Evolutionary conservation across 2,888 invertebrate genomes (phyloP), one percentile per base, ranked within the genome.

Genomic region (Andrena haemorrhoa): DNA sequence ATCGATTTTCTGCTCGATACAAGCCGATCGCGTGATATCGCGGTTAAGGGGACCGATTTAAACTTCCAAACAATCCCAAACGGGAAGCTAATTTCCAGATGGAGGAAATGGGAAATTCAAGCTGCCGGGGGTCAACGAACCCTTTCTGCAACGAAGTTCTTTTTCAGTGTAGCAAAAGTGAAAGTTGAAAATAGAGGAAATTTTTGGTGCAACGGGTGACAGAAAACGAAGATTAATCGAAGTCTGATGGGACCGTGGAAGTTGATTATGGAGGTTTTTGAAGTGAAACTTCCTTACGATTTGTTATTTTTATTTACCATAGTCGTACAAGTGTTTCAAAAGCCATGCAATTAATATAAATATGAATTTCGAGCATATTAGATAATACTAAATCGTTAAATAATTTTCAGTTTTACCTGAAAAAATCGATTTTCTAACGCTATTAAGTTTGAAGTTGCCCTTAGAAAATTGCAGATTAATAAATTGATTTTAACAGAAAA

Each of bases 1-100:
- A 79, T 82, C 56, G 75, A 75, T 79, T 75, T 75, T 64, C 63
- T 23, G 76, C 79, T 79, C 80, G 76, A 71, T 77, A 58, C 75
- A 41, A 49, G 7, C 41, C 23, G 58, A 60, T 77, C 49, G n/a
- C 66, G 58, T 31, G 33, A 33, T 49, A 10, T 41, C 60, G 35
- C 61, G 60, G n/a, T 23, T 56, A 33, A 20, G 10, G 26, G 2
- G 5, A 33, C 20, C 68, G 31, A 66, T 69, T 69, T 63, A 16
- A 41, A 23, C 41, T 33, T 35, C 8, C 7, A 10, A 73, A 51
- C 51, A 16, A 49, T 20, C 51, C 31, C 56, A 12, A 49, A 47
- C 35, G 2, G 20, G 20, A 29, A 61, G 61, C 51, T 60, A n/a
- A n/a, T 75, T 75, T 29, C 23, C 26, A 29, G 2, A 10, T 23